Percentiles rank a stretch among this genome's conserved stretches.
Conservation (phyloP, 2,888 invertebrate genomes). For the Drosophila flavopinicola region DNA sequence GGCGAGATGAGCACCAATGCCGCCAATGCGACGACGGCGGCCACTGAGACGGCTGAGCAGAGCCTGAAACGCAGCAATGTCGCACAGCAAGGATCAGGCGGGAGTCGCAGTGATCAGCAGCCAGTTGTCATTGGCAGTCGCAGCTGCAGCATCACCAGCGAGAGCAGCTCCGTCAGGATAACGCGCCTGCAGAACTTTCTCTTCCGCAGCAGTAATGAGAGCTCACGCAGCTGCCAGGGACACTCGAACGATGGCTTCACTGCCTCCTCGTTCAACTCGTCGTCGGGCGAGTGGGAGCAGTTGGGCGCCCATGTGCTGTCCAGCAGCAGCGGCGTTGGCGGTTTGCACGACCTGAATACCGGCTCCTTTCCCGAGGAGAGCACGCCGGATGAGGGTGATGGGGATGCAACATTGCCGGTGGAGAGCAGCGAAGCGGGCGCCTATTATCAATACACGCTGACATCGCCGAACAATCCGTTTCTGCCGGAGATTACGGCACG, state of each 20-base stretch:
- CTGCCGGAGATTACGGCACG: conserved; percentile 83
- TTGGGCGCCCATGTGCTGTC: conserved; percentile 55
- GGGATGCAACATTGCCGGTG: conserved; percentile 40
- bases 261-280: conserved; percentile 80
- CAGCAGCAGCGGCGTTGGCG: conserved; percentile 46
- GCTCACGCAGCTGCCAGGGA: conserved; percentile 76
- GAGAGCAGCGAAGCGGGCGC: conserved; percentile 62
- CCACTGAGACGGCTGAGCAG: conserved; percentile 32
- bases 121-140: conserved; percentile 61
- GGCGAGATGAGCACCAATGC: conserved; percentile 76
- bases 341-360: conserved; percentile 55
- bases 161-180: conserved; percentile 78
- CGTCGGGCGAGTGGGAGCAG: conserved; percentile 82
- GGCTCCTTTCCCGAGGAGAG: conserved; percentile 64
- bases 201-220: conserved; percentile 82
- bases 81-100: conserved; percentile 49
- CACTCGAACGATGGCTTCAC: conserved; percentile 82
- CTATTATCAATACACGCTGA: conserved; percentile 82
- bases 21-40: too few species aligned
- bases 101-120: conserved; percentile 59
- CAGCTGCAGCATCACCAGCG: conserved; percentile 80
- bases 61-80: conserved; percentile 13
- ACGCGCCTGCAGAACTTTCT: conserved; percentile 82
- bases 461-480: conserved; percentile 84
- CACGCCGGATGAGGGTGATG: conserved; percentile 48